A percentile compares a stretch with the other conserved stretches of the same genome.
Evolutionary conservation across 1,140 invertebrate genomes (phyloP).

Genomic region (Heliconius eleuchia): DNA sequence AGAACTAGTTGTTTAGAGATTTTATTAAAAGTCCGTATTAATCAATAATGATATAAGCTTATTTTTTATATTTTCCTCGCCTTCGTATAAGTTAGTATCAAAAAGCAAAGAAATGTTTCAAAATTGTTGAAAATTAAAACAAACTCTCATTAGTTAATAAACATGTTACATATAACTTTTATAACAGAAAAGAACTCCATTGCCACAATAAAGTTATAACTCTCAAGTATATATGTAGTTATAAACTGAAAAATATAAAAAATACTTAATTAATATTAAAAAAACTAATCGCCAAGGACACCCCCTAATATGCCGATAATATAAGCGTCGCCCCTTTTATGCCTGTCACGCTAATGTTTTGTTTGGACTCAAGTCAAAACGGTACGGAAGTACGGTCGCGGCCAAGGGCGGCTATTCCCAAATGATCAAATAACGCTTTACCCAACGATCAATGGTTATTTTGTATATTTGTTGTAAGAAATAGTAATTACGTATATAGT

Average conservation of each 20-base stretch:
- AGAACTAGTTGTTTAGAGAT: no score
- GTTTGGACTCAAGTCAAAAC: constrained; percentile 56
- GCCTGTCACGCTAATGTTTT: constrained; percentile 38
- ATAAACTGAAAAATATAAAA: not conserved
- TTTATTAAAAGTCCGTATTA: no score
- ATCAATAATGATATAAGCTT: no score
- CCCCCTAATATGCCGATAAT: not conserved
- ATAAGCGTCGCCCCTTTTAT: constrained; percentile 17
- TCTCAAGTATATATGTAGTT: no score
- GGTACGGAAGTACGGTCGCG: constrained; percentile 44
- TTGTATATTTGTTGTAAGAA: not conserved
- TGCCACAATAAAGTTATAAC: no score
- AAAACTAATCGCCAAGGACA: not conserved
- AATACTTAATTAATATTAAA: not conserved
- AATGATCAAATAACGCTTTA: constrained; percentile 31
- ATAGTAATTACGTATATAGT: not conserved
- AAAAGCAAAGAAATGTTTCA: no score
- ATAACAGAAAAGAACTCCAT: no score
- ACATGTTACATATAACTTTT: no score
- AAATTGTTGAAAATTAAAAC: no score
- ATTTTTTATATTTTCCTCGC: no score
- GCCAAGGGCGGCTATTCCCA: constrained; percentile 53
- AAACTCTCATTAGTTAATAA: no score
- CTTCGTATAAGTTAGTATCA: no score
- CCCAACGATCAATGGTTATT: not conserved